Conservation (phyloP, 2,888 invertebrate species). For the Oscheius myriophilus region DNA sequence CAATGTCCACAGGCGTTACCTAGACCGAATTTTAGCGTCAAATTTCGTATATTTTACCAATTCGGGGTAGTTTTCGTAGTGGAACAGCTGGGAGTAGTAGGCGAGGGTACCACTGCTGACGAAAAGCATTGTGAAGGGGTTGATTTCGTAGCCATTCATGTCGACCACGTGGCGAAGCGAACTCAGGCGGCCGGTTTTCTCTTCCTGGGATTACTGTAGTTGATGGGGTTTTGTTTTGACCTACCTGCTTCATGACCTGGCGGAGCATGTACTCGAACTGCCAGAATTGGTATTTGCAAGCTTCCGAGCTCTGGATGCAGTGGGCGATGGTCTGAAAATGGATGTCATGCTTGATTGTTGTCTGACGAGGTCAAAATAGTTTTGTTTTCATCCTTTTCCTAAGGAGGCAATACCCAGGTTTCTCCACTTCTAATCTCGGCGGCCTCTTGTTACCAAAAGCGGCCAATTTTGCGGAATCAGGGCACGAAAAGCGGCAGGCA, state of each 20-base stretch:
- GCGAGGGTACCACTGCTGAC: slow-evolving; percentile 67
- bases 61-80: slow-evolving; percentile 70
- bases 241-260: slow-evolving; percentile 64
- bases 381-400: too few relatives aligned
- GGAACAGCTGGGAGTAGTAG: slow-evolving; percentile 69
- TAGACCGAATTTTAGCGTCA: slow-evolving; percentile 21
- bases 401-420: too few relatives aligned
- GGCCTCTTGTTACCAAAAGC: too few relatives aligned
- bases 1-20: slow-evolving; percentile 65
- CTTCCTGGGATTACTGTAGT: slow-evolving; percentile 51
- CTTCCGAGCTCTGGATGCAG: slow-evolving; percentile 60
- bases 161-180: slow-evolving; percentile 67
- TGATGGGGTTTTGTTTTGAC: background rate
- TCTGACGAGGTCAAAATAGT: background rate
- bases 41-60: slow-evolving; percentile 44
- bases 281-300: slow-evolving; percentile 68
- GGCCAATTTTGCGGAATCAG: too few relatives aligned
- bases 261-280: slow-evolving; percentile 69
- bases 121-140: slow-evolving; percentile 70
- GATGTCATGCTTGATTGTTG: too few relatives aligned
- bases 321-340: slow-evolving; percentile 66
- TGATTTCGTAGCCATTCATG: slow-evolving; percentile 68
- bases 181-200: slow-evolving; percentile 61
- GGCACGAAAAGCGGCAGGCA: too few relatives aligned
- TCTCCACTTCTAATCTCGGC: too few relatives aligned